A percentile compares a stretch with the other conserved stretches of the same genome.
phyloP scores from a whole-genome alignment of 2,797 vertebrate genomes.

The Propithecus deckenii region DNA sequence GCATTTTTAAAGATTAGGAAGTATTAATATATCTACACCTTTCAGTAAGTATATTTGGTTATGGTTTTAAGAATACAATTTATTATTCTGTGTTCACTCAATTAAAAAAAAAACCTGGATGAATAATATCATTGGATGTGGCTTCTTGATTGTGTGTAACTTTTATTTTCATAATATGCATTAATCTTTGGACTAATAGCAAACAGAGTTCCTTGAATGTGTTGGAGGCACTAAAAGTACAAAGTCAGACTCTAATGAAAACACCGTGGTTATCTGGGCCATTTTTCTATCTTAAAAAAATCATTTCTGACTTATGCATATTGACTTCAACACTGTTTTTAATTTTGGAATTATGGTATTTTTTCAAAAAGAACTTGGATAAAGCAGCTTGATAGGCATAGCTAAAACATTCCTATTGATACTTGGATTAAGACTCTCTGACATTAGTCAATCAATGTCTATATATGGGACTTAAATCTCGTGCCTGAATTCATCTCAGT shows the following conservation, averaged over 20 bases:
- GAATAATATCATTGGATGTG: not conserved
- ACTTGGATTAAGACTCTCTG: conserved; percentile 8
- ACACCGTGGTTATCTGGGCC: not conserved
- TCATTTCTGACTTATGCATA: conserved; percentile 64
- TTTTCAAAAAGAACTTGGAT: conserved; percentile 53
- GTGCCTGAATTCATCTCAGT: not conserved
- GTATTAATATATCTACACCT: not conserved
- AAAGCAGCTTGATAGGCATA: not conserved
- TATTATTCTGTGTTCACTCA: not conserved
- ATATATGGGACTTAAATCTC: not conserved
- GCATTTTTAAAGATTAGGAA: not conserved
- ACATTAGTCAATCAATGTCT: not conserved
- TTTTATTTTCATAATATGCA: not conserved
- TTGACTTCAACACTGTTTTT: conserved; percentile 50
- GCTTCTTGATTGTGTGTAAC: not conserved
- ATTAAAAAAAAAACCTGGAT: not conserved
- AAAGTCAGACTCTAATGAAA: not conserved
- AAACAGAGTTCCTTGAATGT: not conserved
- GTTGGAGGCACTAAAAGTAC: not conserved
- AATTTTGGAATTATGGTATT: conserved; percentile 60
- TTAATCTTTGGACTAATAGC: not conserved
- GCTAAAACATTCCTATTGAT: conserved; percentile 34
- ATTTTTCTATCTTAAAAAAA: not conserved
- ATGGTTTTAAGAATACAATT: not conserved
- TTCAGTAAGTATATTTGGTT: not conserved